phyloP scores from a whole-genome alignment of 2,797 vertebrate species.

The Chiroxiphia lanceolata region DNA sequence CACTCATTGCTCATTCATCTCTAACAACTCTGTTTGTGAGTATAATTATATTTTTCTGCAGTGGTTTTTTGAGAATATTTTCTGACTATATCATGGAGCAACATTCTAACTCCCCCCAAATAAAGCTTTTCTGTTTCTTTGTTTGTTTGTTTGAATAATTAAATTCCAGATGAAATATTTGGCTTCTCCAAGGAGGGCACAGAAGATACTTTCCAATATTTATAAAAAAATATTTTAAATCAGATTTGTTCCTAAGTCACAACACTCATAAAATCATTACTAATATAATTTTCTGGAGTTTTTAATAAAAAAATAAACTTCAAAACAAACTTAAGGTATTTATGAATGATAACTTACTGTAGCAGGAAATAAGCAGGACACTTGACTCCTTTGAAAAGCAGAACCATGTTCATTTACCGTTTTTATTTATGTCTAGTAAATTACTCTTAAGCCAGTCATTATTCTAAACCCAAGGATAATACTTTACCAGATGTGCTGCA shows the following conservation, averaged over 20 bases:
- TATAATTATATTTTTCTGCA: slow-evolving; percentile 37
- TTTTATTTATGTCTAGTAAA: neutral
- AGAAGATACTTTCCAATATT: neutral
- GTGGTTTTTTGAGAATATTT: neutral
- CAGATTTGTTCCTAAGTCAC: neutral
- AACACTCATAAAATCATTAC: neutral
- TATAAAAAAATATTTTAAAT: neutral
- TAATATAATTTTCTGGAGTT: neutral
- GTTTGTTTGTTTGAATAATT: neutral
- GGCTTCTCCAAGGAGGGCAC: neutral
- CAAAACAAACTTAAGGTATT: neutral
- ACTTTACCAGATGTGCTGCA: neutral
- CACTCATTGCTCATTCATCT: slow-evolving; percentile 25
- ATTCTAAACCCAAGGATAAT: slow-evolving; percentile 12
- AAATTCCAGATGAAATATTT: neutral
- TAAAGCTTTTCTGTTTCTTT: neutral
- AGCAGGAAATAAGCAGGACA: neutral
- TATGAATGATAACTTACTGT: neutral
- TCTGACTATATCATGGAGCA: neutral
- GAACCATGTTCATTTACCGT: neutral
- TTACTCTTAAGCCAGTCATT: neutral
- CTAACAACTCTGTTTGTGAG: neutral
- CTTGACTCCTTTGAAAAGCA: slow-evolving; percentile 21
- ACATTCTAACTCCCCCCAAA: neutral
- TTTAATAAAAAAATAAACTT: neutral